Base-by-base conservation (phyloP, 2,797 vertebrate species). In the Intellagama lesueurii region DNA sequence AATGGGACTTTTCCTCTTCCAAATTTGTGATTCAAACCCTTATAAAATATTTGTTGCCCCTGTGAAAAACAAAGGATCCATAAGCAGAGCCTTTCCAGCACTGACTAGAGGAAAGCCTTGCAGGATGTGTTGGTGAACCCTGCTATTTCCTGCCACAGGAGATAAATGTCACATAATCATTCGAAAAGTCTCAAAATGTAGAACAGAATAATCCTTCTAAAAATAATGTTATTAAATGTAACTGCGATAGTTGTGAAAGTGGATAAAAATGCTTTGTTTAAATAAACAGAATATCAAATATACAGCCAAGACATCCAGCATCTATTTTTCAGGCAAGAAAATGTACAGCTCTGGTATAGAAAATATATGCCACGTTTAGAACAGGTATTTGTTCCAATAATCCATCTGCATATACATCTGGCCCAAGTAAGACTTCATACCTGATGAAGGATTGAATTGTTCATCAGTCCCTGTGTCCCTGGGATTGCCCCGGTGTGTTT, bases 371-470 rank as follows among this genome's bases (percentile, higher is more conserved):
- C 30, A 19, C 11, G 4, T 70, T 68, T n/a, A 1, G 79, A 77
- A 69, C 6, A 7, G 26, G 26, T 6, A 22, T 76, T 72, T 40
- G 22, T n/a, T 30, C 49, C 5, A 1, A 47, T 17, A 7, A 69
- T 26, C 72, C 56, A 68, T 28, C 70, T 56, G 70, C 44, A 28
- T 52, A 56, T 22, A 68, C 64, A 40, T 44, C 19, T 82, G 72
- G 40, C 64, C 73, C 72, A 77, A 86, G 79, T 66, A 85, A 85
- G 70, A 68, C 35, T 35, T 92, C 97, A 84, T 97, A 99, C 99
- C 99, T 99, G 99, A 98, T 99, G 98, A 95, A 99, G 97, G 92
- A 99, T 98, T 81, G 99, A 97, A 96, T 97, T 99, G 98, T 98
- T 99, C 64, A 98, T 96, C 94, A 99, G 97, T 90, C 98, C 98